Evolutionary conservation across 2,797 vertebrate genomes (phyloP).

Genomic region (Notamacropus eugenii): DNA sequence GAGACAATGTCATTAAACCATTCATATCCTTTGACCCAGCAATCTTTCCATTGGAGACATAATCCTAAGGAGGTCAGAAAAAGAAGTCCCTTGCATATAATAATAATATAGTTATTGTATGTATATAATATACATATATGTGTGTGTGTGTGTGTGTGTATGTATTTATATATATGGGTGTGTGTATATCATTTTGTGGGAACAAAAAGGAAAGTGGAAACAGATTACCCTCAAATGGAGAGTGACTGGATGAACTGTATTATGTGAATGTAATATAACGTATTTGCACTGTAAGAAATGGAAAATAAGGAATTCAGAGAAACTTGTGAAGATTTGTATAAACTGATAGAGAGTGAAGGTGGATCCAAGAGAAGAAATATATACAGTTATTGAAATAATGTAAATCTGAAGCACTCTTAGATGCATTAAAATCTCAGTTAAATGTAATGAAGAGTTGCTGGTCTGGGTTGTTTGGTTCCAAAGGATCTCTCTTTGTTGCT

Average conservation of each 20-base stretch:
- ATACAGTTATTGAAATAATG: neutral
- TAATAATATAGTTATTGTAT: neutral
- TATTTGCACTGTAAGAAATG: neutral
- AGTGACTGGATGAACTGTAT: neutral
- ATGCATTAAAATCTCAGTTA: neutral
- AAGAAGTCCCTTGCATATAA: neutral
- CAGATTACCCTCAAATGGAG: neutral
- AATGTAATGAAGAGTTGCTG: neutral
- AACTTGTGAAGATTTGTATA: neutral
- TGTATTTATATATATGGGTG: too few species aligned
- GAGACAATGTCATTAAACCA: neutral
- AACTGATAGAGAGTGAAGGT: neutral
- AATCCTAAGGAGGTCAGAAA: neutral
- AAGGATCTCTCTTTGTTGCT: neutral
- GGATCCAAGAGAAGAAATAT: neutral
- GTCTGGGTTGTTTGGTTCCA: neutral
- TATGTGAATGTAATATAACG: neutral
- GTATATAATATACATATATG: neutral
- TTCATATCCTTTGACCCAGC: neutral
- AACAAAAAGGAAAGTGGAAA: neutral
- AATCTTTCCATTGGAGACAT: neutral
- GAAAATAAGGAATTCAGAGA: neutral
- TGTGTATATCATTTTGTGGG: neutral
- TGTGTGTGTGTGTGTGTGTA: too few species aligned
- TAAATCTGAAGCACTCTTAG: neutral